phyloP scores from a whole-genome alignment of 2,113 vertebrate species.

The Bombycilla garrulus region DNA sequence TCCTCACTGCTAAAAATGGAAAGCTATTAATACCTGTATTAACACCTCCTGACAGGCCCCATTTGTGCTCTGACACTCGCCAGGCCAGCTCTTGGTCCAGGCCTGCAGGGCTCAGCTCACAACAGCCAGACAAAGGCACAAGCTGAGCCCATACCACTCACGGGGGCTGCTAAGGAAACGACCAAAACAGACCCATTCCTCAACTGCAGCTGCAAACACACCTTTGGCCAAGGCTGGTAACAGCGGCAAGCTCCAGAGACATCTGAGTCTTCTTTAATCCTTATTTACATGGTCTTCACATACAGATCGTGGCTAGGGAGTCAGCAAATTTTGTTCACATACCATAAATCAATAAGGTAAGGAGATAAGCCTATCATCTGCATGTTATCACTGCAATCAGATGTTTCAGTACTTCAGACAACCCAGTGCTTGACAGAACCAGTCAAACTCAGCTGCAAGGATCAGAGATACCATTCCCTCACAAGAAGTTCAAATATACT shows the following conservation, averaged over 20 bases:
- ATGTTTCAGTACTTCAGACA: not conserved
- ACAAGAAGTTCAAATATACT: not conserved
- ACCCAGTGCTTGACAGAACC: not conserved
- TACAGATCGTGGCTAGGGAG: not conserved
- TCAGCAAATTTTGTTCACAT: not conserved
- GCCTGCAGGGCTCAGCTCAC: not conserved
- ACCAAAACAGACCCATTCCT: not conserved
- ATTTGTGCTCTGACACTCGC: not conserved
- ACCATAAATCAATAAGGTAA: not conserved
- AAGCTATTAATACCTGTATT: conserved; percentile 6
- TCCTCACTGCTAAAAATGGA: conserved; percentile 7
- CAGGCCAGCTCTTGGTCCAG: not conserved
- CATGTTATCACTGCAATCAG: not conserved
- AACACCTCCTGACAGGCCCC: not conserved
- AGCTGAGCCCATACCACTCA: not conserved
- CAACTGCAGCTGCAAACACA: not conserved
- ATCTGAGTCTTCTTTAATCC: not conserved
- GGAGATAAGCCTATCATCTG: not conserved
- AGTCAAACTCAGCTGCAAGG: not conserved
- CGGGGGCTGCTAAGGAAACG: not conserved
- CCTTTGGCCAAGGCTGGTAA: not conserved
- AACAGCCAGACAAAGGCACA: not conserved
- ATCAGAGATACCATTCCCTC: not conserved
- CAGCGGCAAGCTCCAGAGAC: not conserved
- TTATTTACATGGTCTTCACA: not conserved